These are phyloP conservation scores for Muscicapa striata DNA, from an alignment of 2,797 vertebrate genomes.

Conservation along the genomic window DNA sequence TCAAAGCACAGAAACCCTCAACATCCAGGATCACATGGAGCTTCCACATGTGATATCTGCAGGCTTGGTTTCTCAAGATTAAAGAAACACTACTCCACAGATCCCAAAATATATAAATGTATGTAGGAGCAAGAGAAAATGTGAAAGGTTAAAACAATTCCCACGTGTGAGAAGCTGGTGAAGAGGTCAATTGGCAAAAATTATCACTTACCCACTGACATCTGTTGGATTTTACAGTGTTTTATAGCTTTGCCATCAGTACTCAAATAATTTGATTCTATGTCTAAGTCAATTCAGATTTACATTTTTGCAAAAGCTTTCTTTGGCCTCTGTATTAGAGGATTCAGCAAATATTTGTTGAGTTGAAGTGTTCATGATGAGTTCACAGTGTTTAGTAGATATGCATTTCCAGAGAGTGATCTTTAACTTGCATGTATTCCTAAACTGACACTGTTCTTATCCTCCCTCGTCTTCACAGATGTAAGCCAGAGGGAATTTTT, in stretches of 20 bases:
- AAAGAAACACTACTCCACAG: not conserved
- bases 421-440: not conserved
- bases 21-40: not conserved
- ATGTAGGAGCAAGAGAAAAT: not conserved
- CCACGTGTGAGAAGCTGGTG: not conserved
- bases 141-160: not conserved
- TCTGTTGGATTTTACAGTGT: not conserved
- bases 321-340: not conserved
- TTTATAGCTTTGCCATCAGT: not conserved
- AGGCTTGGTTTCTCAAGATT: not conserved
- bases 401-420: not conserved
- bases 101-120: not conserved
- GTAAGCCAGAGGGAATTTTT: not conserved
- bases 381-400: not conserved
- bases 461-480: not conserved
- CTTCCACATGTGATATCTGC: accelerated
- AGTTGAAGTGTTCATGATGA: not conserved
- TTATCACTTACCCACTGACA: not conserved
- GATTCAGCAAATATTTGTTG: not conserved
- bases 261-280: not conserved
- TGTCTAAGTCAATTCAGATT: not conserved
- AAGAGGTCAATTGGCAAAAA: not conserved
- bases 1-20: not conserved
- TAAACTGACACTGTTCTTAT: not conserved
- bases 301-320: not conserved